A percentile compares a stretch with the other conserved stretches of the same genome.
Conservation (phyloP, 2,797 vertebrate genomes). For the Jordanella pulchra region DNA sequence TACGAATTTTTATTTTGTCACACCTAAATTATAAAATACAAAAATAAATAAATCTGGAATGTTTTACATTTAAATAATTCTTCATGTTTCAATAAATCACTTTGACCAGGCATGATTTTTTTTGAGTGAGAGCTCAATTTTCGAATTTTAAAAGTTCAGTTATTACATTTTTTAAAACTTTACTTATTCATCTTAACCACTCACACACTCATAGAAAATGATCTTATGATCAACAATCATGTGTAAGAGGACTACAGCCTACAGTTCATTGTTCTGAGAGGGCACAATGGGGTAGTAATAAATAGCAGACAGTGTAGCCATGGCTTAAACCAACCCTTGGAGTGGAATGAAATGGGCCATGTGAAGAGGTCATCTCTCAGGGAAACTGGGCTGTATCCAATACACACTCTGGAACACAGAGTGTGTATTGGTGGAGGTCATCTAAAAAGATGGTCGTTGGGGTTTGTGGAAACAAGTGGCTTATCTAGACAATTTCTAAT, state of each 20-base stretch:
- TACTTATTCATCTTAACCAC: neutral
- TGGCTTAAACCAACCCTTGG: constrained; percentile 63
- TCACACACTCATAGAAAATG: constrained; percentile 42
- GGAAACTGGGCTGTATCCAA: constrained; percentile 52
- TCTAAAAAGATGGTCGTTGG: constrained; percentile 45
- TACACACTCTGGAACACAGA: constrained; percentile 1
- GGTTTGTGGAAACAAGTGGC: constrained; percentile 54
- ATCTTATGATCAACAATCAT: constrained; percentile 57
- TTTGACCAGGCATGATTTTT: neutral
- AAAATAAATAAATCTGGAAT: no score
- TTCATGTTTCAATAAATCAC: neutral
- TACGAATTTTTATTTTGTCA: no score
- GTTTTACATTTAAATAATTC: neutral
- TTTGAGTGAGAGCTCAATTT: neutral
- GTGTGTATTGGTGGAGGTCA: constrained; percentile 21
- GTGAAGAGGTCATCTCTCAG: constrained; percentile 73
- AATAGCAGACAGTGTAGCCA: constrained; percentile 52
- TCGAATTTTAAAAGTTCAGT: neutral
- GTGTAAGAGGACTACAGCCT: constrained; percentile 59
- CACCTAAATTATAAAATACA: no score
- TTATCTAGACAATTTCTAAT: constrained; percentile 58
- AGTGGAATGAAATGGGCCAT: constrained; percentile 73
- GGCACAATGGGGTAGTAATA: constrained; percentile 58
- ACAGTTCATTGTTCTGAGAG: constrained; percentile 52
- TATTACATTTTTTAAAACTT: neutral